Base-by-base conservation (phyloP, 2,888 invertebrate species). In the Notocelia uddmanniana region DNA sequence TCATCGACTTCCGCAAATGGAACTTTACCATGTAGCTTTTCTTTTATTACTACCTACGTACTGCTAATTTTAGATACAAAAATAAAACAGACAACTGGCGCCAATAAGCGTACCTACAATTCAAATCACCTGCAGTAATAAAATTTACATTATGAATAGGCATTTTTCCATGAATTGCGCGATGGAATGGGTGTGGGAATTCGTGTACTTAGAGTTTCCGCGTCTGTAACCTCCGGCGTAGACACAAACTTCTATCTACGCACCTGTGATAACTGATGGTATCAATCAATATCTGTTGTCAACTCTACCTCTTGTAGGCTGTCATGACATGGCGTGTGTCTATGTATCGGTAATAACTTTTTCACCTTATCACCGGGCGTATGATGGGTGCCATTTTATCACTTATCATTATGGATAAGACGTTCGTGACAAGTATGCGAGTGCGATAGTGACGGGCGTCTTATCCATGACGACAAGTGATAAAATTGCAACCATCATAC, bases 241-340 rank as follows among this genome's bases (percentile, higher is more conserved):
- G 52, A 54, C 19, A 48, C 45, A 6, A n/a, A 48, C 48, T 5
- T 26, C 48, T 18, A 37, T 18, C 19, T 19, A 58, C 41, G 41
- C 59, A 60, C 68, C 52, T 54, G 26, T 70, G 70, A 70, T 70
- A 58, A 70, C 63, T 64, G 58, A 15, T 64, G 63, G 11, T 64
- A 59, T 68, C 58, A 41, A 52, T 52, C 58, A 52, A 37, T 64
- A 52, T 26, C 34, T 64, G 64, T 15, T 41, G 58, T 48, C 62
- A 13, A 52, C 19, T 58, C 50, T n/a, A n/a, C n/a, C n/a, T n/a
- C n/a, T 37, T 52, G 68, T 55, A 41, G 57, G 34, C 55, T 64
- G 64, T 70, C 70, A 58, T 37, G 13, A 2, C n/a, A n/a, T n/a
- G n/a, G n/a, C n/a, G n/a, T n/a, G n/a, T n/a, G n/a, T n/a, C n/a